Conservation (phyloP, 2,888 invertebrate genomes). For the Zeuzera pyrina region DNA sequence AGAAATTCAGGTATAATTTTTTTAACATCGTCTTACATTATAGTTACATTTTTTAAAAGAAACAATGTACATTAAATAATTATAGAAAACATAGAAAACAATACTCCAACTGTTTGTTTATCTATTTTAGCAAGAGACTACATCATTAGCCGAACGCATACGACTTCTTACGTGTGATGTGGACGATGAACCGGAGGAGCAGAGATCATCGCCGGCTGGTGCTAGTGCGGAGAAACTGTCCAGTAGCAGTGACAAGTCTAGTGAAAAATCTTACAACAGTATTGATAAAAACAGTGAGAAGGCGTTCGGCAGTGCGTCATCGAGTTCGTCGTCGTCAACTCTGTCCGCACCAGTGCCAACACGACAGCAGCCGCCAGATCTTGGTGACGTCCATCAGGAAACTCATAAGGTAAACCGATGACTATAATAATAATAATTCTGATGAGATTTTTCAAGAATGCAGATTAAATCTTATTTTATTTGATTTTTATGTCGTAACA, state of each 20-base stretch:
- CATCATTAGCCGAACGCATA: constrained; percentile 88
- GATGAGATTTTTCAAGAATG: no score
- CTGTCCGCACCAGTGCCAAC: constrained; percentile 35
- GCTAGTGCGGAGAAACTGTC: constrained; percentile 76
- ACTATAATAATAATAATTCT: no score
- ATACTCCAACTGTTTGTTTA: no score
- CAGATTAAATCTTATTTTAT: no score
- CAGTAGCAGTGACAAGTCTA: constrained; percentile 63
- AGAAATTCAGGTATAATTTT: no score
- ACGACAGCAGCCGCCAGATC: constrained; percentile 51
- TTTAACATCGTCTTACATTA: no score
- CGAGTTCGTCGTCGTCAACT: constrained; percentile 59
- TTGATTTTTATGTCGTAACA: no score
- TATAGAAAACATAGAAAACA: no score
- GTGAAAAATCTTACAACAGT: constrained; percentile 64
- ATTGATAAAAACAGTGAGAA: constrained; percentile 70
- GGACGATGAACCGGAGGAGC: constrained; percentile 76
- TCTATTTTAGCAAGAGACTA: constrained; percentile 70
- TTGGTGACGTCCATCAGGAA: constrained; percentile 58
- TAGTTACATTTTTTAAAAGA: no score
- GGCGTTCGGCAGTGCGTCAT: constrained; percentile 70
- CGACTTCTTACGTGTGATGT: constrained; percentile 89
- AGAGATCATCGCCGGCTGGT: constrained; percentile 77
- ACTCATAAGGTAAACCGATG: constrained; percentile 48
- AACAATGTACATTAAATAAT: no score